Evolutionary conservation across 1,140 invertebrate species (phyloP), one percentile per base, ranked within the genome.

Genomic region (Atta texana): DNA sequence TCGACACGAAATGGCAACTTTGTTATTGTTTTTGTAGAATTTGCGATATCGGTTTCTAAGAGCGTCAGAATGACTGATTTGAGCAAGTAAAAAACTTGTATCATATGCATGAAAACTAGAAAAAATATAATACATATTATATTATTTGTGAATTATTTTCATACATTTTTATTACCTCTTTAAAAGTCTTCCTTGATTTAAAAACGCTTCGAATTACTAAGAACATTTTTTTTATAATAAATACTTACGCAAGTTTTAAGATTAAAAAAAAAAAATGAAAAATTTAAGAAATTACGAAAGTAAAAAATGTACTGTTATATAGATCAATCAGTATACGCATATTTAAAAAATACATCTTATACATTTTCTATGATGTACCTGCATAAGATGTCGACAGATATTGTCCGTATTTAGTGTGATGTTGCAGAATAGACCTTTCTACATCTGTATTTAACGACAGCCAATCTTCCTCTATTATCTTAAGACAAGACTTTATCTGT

Each of bases 41-140:
- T 78, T 18, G 44, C 12, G 10, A 14, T 21, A 31, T 78, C 6
- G 44, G 28, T 28, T n/a, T 78, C 76, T 66, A 66, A 31, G 10
- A 78, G n/a, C 34, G 76, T 53, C 24, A 78, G 18, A 0, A 66
- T 0, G 6, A 66, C 6, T 78, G 76, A 61, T 21, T 78, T 78
- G 6, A 78, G 2, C n/a, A 68, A 53, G 28, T 39, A 80, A 39
- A 24, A 80, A 8, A 80, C 49, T 68, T 49, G 28, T 53, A 8
- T 34, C 7, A 34, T 53, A 53, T 80, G 28, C 61, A 80, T 80
- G 12, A 80, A 53, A 68, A 68, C 76, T 80, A 68, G 10, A 80
- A 53, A 24, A 51, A 68, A 66, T 34, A 28, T 18, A 8, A 18
- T 63, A 24, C 21, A 1, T 16, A 16, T 34, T 61, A 28, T 21